Evolutionary conservation across 2,797 vertebrate species (phyloP).

Genomic region (Dendrocincla tyrannina): DNA sequence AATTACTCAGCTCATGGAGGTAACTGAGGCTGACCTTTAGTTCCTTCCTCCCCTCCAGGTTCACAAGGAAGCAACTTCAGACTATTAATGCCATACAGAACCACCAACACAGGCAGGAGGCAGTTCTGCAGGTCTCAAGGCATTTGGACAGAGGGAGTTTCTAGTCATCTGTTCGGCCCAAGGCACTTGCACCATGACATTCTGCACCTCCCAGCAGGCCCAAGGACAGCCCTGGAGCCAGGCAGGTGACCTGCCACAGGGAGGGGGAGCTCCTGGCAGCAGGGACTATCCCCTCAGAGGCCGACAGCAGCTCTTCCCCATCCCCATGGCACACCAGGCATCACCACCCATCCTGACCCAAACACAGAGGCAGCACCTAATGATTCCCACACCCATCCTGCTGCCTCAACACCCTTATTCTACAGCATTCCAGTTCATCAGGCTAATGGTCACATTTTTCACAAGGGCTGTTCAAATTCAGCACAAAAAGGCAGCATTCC

Average conservation of each 20-base stretch:
- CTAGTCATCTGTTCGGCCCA: neutral
- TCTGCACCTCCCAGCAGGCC: neutral
- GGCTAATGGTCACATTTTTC: neutral
- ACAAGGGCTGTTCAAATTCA: neutral
- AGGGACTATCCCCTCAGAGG: neutral
- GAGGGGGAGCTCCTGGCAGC: neutral
- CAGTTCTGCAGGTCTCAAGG: neutral
- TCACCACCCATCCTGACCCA: neutral
- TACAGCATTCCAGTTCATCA: neutral
- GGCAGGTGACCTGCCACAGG: neutral
- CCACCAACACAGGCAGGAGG: neutral
- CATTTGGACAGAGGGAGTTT: neutral
- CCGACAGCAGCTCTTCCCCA: neutral
- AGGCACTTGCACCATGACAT: neutral
- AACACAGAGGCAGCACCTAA: neutral
- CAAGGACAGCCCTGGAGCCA: neutral
- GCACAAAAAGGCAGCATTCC: neutral
- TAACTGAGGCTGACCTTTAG: neutral
- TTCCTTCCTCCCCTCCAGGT: neutral
- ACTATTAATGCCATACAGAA: fast-evolving
- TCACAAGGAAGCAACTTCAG: neutral
- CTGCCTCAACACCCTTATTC: neutral
- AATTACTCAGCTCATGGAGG: neutral
- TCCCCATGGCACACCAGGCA: neutral
- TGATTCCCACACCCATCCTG: neutral